Conservation (phyloP, 2,113 vertebrate genomes). For the Balaenoptera acutorostrata region DNA sequence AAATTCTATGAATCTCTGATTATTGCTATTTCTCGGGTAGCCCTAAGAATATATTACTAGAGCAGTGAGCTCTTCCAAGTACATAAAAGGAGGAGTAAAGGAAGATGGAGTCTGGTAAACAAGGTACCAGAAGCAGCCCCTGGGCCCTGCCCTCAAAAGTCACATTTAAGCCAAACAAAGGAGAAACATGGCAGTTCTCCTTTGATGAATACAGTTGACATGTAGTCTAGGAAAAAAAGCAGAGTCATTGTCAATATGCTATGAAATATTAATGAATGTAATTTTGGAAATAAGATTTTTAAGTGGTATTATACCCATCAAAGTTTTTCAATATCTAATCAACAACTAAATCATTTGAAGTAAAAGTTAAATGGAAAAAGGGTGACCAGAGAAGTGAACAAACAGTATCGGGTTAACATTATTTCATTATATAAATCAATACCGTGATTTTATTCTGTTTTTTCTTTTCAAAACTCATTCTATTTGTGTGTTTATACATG, state of each 20-base stretch:
- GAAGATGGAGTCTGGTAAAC: neutral
- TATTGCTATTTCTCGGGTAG: neutral
- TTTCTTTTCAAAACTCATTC: slow-evolving; percentile 37
- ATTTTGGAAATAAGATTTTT: slow-evolving; percentile 64
- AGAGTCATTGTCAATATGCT: neutral
- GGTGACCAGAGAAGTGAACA: neutral
- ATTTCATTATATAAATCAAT: slow-evolving; percentile 52
- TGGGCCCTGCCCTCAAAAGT: neutral
- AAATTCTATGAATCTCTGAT: neutral
- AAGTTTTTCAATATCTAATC: slow-evolving; percentile 52
- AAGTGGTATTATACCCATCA: neutral
- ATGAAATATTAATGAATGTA: neutral
- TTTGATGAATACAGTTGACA: neutral
- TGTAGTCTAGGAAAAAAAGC: neutral
- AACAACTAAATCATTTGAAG: neutral
- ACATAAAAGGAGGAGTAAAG: neutral
- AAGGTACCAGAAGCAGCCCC: neutral
- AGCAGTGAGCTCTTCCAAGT: neutral
- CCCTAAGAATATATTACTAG: too few species aligned
- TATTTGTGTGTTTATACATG: neutral
- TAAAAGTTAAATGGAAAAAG: neutral
- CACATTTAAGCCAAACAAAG: neutral
- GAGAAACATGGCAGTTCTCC: neutral
- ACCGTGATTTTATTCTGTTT: neutral
- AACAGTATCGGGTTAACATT: neutral